A percentile compares a stretch with the other conserved stretches of the same genome.
These are phyloP conservation scores for Baronia brevicornis DNA, from an alignment of 2,888 invertebrate genomes.

Conservation along the genomic window DNA sequence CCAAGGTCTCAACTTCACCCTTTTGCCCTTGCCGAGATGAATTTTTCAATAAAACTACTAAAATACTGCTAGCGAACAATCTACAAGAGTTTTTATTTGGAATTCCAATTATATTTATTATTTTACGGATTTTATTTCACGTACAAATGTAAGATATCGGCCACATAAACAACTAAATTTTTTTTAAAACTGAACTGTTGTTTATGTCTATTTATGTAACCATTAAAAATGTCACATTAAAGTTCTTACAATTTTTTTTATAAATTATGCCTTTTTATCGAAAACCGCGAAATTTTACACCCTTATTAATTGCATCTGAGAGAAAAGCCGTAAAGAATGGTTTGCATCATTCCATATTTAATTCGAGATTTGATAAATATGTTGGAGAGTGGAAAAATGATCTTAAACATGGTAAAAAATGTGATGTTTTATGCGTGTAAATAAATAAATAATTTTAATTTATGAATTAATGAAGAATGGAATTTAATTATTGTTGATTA, in stretches of 20 bases:
- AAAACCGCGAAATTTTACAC: slow-evolving; percentile 53
- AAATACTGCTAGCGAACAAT: too few relatives aligned
- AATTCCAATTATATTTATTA: too few relatives aligned
- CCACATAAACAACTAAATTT: too few relatives aligned
- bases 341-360: slow-evolving; percentile 72
- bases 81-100: too few relatives aligned
- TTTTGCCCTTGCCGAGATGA: too few relatives aligned
- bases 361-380: slow-evolving; percentile 67
- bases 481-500: too few relatives aligned
- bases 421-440: background rate
- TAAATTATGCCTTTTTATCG: slow-evolving; percentile 57
- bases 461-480: background rate
- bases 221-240: slow-evolving; percentile 8
- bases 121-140: too few relatives aligned
- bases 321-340: slow-evolving; percentile 72
- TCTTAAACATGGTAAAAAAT: slow-evolving; percentile 48
- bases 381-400: slow-evolving; percentile 78
- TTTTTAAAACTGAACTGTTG: too few relatives aligned
- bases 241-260: slow-evolving; percentile 12
- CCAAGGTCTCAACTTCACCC: too few relatives aligned
- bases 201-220: slow-evolving; percentile 10
- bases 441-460: background rate
- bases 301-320: slow-evolving; percentile 47
- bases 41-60: too few relatives aligned
- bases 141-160: too few relatives aligned